phyloP scores from a whole-genome alignment of 2,113 vertebrate genomes.

The Athene noctua region DNA sequence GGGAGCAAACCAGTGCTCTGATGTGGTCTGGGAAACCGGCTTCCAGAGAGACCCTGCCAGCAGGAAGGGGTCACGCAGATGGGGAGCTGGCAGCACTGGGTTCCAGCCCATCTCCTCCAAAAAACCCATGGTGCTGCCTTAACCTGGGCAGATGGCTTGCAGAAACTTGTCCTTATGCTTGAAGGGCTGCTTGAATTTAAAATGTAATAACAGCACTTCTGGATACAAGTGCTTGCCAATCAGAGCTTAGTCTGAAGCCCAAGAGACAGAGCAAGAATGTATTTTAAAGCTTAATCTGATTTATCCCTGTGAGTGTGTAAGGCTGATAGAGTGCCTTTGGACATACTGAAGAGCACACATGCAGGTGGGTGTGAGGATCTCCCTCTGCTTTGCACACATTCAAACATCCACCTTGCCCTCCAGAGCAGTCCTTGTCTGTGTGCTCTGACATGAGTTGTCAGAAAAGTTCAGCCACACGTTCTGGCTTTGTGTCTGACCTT shows the following conservation, averaged over 20 bases:
- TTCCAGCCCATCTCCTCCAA: neutral
- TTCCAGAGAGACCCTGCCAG: neutral
- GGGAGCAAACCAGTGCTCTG: neutral
- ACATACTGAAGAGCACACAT: neutral
- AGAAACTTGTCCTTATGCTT: neutral
- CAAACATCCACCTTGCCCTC: neutral
- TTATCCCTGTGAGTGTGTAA: neutral
- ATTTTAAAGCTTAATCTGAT: neutral
- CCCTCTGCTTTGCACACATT: neutral
- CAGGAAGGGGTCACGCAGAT: neutral
- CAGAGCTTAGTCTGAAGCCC: neutral
- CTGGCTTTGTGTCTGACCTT: neutral
- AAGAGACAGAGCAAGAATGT: neutral
- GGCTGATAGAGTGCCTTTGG: neutral
- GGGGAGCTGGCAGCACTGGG: neutral
- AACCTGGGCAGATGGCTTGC: neutral
- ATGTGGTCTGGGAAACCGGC: neutral
- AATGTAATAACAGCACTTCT: neutral
- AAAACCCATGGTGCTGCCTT: neutral
- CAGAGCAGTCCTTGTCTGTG: accelerated
- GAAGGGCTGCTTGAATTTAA: neutral
- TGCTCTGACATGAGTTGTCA: neutral
- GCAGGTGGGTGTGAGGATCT: neutral
- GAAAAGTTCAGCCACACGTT: neutral
- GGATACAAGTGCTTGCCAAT: neutral